A percentile compares a stretch with the other conserved stretches of the same genome.
Conservation (phyloP, 1,140 invertebrate species). For the Cataglyphis hispanica region DNA sequence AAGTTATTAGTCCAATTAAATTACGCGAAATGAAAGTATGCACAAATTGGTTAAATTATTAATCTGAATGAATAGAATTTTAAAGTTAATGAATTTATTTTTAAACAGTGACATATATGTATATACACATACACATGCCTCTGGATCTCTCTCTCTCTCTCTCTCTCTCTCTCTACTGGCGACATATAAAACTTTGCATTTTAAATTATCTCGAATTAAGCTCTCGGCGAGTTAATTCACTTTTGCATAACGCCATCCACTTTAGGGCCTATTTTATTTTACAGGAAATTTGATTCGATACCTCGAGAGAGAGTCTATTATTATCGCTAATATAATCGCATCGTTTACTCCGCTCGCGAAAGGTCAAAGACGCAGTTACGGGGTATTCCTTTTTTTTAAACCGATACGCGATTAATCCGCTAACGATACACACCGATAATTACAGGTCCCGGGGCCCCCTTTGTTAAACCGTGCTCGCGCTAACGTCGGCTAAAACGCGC, state of each 20-base stretch:
- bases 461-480: conserved; percentile 43
- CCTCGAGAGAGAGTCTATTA: neutral
- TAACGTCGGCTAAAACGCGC: conserved; percentile 20
- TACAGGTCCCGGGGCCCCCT: conserved; percentile 39
- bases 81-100: neutral
- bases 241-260: conserved; percentile 16
- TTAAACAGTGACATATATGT: neutral
- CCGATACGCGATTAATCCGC: conserved; percentile 56
- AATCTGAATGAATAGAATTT: neutral
- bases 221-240: neutral
- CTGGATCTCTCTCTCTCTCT: too few relatives aligned
- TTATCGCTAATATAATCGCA: conserved; percentile 39
- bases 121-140: neutral
- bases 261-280: conserved; percentile 29
- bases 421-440: conserved; percentile 53
- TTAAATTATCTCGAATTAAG: neutral
- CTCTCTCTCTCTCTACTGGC: neutral
- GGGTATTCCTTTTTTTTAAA: conserved; percentile 27
- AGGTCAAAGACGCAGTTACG: conserved; percentile 54
- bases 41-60: neutral
- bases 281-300: conserved; percentile 43
- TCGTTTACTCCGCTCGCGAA: conserved; percentile 22
- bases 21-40: neutral
- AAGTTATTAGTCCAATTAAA: neutral
- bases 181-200: conserved; percentile 20